Evolutionary conservation across 2,888 invertebrate genomes (phyloP).

Genomic region (Yponomeuta cagnagella): DNA sequence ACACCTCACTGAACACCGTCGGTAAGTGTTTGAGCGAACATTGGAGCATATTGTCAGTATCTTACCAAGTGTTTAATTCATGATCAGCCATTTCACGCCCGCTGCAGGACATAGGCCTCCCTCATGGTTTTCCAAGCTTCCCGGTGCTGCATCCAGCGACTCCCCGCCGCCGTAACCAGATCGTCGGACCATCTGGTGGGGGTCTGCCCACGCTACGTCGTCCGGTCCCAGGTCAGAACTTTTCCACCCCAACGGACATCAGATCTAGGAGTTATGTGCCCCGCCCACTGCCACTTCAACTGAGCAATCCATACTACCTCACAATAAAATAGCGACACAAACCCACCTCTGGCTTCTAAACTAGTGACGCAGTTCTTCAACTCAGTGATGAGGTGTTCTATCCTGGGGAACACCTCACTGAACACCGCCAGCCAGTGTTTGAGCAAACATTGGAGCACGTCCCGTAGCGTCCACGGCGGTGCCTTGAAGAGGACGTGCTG

Average conservation of each 20-base stretch:
- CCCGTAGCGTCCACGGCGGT: constrained; percentile 73
- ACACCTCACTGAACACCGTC: constrained; percentile 69
- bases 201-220: too few relatives aligned
- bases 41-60: background rate
- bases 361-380: constrained; percentile 37
- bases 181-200: too few relatives aligned
- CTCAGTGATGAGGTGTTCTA: constrained; percentile 53
- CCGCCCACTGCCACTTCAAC: too few relatives aligned
- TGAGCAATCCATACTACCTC: too few relatives aligned
- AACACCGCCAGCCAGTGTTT: constrained; percentile 79
- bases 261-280: too few relatives aligned
- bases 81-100: too few relatives aligned
- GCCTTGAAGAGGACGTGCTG: constrained; percentile 66
- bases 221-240: too few relatives aligned
- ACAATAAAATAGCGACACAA: background rate
- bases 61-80: background rate
- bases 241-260: too few relatives aligned
- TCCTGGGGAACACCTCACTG: constrained; percentile 65
- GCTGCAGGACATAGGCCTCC: too few relatives aligned
- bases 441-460: constrained; percentile 71
- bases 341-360: constrained; percentile 49
- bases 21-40: background rate
- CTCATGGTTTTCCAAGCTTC: too few relatives aligned
- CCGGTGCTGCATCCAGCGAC: too few relatives aligned
- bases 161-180: too few relatives aligned